These are phyloP conservation scores for Lamprologus tigripictilis DNA, from an alignment of 2,113 vertebrate genomes.

Conservation along the genomic window DNA sequence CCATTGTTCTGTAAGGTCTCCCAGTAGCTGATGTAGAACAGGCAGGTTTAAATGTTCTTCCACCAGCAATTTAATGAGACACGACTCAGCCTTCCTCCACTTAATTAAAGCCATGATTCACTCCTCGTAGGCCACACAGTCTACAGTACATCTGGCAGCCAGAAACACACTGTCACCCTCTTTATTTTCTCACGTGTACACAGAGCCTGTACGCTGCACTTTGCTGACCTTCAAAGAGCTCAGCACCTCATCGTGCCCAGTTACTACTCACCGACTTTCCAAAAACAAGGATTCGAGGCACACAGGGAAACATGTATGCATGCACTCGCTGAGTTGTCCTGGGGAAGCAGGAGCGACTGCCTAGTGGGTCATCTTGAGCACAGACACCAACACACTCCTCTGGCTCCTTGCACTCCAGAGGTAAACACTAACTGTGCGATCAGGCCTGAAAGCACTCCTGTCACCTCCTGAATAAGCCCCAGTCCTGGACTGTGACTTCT, in stretches of 20 bases:
- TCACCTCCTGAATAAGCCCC: conserved; percentile 23
- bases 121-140: background rate
- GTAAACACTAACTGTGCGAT: conserved; percentile 19
- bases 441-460: background rate
- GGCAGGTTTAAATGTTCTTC: conserved; percentile 15
- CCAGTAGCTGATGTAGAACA: conserved; percentile 20
- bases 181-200: background rate
- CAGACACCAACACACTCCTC: background rate
- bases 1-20: background rate
- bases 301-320: background rate
- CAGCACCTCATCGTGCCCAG: background rate
- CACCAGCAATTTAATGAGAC: conserved; percentile 35
- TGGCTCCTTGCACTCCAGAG: conserved; percentile 3
- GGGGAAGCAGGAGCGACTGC: background rate
- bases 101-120: conserved; percentile 63
- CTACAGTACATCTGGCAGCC: conserved; percentile 7
- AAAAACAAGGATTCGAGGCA: background rate
- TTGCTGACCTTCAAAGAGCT: background rate
- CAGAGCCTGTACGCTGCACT: background rate
- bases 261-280: background rate
- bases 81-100: background rate
- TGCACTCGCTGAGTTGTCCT: background rate
- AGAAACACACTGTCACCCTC: background rate
- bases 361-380: background rate
- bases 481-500: background rate